Evolutionary conservation across 2,113 vertebrate species (phyloP), one percentile per base, ranked within the genome.

Genomic region (Brachyhypopomus occidentalis): DNA sequence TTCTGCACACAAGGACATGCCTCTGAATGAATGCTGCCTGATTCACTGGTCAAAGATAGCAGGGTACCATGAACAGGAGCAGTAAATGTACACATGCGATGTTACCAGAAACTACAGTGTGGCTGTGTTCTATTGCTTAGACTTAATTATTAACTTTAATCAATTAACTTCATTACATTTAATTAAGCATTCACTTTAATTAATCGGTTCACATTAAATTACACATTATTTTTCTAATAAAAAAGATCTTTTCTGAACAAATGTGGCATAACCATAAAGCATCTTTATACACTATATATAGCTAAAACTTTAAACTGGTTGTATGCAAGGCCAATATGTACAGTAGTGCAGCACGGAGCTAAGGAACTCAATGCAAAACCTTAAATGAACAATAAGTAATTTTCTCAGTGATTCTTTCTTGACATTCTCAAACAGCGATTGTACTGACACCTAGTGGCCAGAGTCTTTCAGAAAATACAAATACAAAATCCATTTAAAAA

Each of bases 1-100:
- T 72, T 52, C 36, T 72, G 83, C 84, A 79, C 34, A 27, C 69
- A 64, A 17, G 67, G 45, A 72, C 30, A 8, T 34, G 55, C 14
- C 38, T 19, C 23, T 25, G n/a, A 73, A 64, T 75, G 73, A 76
- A 48, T 77, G 71, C 5, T 56, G 27, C 19, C 66, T 82, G 60
- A 85, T 72, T 85, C 72, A 77, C 75, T 34, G 17, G 75, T 59
- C 75, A 83, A 85, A 85, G 78, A 87, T 85, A 85, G 81, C 73
- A 83, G 36, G 23, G 58, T 71, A 71, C 5, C 48, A 22, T 30
- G 23, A 75, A 34, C 48, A 66, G 30, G 23, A 48, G n/a, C 34
- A 77, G n/a, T n/a, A 63, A 56, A 22, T 25, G 23, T 41, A 48
- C n/a, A 60, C 27, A 30, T n/a, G 23, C 27, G 59, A 34, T 22